phyloP scores from a whole-genome alignment of 23 tunicate genomes.

The Ascidia mentula region DNA sequence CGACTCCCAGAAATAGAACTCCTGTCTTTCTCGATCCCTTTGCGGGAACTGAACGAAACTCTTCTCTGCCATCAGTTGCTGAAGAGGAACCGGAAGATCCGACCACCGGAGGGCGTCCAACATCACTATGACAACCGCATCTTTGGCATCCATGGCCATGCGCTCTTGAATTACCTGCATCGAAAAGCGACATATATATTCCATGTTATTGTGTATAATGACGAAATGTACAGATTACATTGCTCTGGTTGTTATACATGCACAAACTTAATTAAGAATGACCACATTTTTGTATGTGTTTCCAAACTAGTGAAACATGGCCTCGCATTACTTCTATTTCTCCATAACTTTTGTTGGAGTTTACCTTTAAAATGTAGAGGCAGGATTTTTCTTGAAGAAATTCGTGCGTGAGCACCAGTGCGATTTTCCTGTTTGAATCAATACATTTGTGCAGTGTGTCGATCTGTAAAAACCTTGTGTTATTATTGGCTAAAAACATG shows the following conservation, averaged over 20 bases:
- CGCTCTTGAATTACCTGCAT: conserved; percentile 65
- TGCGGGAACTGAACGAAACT: conserved; percentile 81
- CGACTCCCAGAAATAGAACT: conserved; percentile 82
- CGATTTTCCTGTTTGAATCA: conserved; percentile 53
- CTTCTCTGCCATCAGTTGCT: conserved; percentile 70
- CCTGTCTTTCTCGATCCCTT: conserved; percentile 60
- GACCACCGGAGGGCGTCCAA: conserved; percentile 68
- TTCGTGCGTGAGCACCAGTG: conserved; percentile 55
- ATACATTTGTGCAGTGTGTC: conserved; percentile 70
- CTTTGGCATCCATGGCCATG: conserved; percentile 40
- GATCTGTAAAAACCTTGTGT: conserved; percentile 18
- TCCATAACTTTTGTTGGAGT: background rate
- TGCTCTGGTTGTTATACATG: no score
- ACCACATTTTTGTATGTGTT: no score
- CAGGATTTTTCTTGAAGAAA: conserved; percentile 70
- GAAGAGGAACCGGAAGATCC: conserved; percentile 58
- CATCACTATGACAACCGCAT: conserved; percentile 54
- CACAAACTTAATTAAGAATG: no score
- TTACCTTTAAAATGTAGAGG: conserved; percentile 65
- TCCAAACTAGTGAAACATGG: no score
- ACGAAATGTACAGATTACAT: no score
- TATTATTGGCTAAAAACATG: background rate
- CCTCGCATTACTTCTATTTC: no score
- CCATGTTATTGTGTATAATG: background rate
- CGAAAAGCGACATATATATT: background rate